Conservation (phyloP, 2,888 invertebrate species). For the Eupithecia tripunctaria region DNA sequence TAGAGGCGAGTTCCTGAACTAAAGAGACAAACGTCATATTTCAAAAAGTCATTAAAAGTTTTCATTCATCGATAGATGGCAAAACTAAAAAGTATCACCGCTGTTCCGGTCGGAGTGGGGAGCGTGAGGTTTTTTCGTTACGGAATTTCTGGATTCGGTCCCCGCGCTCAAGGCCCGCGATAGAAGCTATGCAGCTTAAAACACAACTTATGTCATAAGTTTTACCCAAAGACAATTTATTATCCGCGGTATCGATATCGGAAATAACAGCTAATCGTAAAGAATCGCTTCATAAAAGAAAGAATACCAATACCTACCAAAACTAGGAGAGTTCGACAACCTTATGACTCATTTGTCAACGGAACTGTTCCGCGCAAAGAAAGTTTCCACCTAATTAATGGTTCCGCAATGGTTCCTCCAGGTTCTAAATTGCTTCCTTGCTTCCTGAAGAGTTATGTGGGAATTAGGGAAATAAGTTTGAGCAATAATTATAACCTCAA, state of each 20-base stretch:
- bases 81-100: too few species aligned
- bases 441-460: background rate
- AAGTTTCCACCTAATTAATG: slow-evolving; percentile 27
- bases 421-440: background rate
- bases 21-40: too few species aligned
- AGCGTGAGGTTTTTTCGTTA: too few species aligned
- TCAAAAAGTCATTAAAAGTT: too few species aligned
- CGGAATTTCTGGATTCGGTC: too few species aligned
- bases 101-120: too few species aligned
- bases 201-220: too few species aligned
- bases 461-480: background rate
- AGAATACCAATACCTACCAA: background rate
- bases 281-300: background rate
- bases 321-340: slow-evolving; percentile 7
- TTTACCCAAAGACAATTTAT: background rate
- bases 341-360: slow-evolving; percentile 36
- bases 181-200: too few species aligned
- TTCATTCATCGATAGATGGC: too few species aligned
- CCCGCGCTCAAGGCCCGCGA: too few species aligned
- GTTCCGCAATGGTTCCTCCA: background rate
- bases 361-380: slow-evolving; percentile 17
- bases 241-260: too few species aligned
- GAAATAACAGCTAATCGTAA: slow-evolving; percentile 1
- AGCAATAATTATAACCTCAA: background rate
- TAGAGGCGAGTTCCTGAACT: too few species aligned